Conservation (phyloP, 2,888 invertebrate species). For the Spodoptera exigua region DNA sequence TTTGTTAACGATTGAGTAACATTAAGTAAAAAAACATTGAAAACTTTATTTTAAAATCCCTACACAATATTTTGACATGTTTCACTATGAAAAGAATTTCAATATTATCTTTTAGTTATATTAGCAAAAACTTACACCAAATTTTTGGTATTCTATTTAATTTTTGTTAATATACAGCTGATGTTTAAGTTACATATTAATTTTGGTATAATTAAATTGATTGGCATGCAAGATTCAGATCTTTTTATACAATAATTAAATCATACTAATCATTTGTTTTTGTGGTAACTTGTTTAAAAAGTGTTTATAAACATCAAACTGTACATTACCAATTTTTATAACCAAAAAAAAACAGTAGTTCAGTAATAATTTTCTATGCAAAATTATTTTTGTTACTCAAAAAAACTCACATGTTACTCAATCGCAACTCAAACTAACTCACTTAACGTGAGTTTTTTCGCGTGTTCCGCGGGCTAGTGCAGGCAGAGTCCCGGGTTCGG, state of each 20-base stretch:
- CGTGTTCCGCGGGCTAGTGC: neutral
- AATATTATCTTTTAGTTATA: too few species aligned
- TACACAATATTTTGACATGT: too few species aligned
- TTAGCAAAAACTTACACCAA: too few species aligned
- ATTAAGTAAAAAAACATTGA: too few species aligned
- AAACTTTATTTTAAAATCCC: too few species aligned
- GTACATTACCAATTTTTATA: constrained; percentile 1
- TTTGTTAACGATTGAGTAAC: too few species aligned
- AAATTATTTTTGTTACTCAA: neutral
- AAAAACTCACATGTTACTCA: neutral
- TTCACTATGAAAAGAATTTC: too few species aligned
- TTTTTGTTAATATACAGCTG: constrained; percentile 27
- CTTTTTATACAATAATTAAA: constrained; percentile 33
- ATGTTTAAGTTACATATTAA: constrained; percentile 1
- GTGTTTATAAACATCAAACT: constrained; percentile 14
- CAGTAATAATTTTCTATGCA: neutral
- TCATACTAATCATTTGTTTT: constrained; percentile 23
- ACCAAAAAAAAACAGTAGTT: constrained; percentile 1
- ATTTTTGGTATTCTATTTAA: too few species aligned
- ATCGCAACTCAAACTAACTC: constrained; percentile 3
- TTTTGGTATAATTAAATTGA: constrained; percentile 13
- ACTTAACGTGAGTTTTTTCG: neutral
- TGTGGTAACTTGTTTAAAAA: neutral
- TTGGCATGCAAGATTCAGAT: constrained; percentile 41
- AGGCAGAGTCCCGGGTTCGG: constrained; percentile 6